These are phyloP conservation scores for Archaeoteleia sp. DNA, from an alignment of 2,888 invertebrate species.

Conservation along the genomic window DNA sequence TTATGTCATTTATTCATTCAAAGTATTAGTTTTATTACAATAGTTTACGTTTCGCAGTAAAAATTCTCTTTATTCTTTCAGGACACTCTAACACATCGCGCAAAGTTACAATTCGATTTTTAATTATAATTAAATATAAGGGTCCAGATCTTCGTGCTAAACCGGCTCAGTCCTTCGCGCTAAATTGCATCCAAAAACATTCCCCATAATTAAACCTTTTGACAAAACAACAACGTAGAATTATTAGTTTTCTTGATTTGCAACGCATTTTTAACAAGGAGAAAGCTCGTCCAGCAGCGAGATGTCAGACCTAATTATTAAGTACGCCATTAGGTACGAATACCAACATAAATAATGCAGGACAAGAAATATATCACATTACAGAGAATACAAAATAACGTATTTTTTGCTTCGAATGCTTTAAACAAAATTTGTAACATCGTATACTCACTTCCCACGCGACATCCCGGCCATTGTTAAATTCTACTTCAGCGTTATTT, in stretches of 20 bases:
- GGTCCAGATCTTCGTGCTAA: constrained; percentile 46
- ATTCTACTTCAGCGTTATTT: no score
- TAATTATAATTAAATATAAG: not conserved
- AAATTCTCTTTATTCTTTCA: not conserved
- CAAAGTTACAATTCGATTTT: constrained; percentile 15
- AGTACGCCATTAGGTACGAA: constrained; percentile 41
- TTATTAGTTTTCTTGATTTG: no score
- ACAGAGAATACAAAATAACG: constrained; percentile 5
- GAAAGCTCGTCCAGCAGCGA: constrained; percentile 51
- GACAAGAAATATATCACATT: constrained; percentile 8
- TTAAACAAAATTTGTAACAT: no score
- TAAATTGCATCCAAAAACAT: not conserved
- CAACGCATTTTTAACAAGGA: no score
- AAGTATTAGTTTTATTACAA: not conserved
- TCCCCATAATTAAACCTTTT: no score
- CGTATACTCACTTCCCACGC: no score
- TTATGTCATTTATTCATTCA: not conserved
- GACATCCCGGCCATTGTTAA: no score
- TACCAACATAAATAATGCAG: constrained; percentile 29
- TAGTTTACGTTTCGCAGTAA: not conserved
- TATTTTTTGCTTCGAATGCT: constrained; percentile 1
- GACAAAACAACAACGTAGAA: constrained; percentile 21
- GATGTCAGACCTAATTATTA: constrained; percentile 46
- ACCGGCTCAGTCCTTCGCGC: constrained; percentile 28
- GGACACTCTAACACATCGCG: constrained; percentile 5